Base-by-base conservation (phyloP, 64 coral and sea anemone species). In the Montipora foliosa region DNA sequence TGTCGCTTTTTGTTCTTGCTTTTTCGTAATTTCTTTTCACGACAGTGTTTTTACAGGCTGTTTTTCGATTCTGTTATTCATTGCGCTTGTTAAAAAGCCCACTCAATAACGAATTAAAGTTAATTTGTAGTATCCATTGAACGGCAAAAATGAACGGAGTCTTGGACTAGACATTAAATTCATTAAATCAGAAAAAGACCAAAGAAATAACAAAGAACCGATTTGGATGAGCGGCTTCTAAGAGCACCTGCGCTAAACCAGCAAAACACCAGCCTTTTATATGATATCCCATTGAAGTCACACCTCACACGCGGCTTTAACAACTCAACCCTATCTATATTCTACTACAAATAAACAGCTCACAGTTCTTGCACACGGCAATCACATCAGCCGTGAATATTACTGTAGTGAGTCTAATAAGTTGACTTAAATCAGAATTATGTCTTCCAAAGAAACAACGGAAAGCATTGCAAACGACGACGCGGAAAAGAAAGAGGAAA, bases 181-280 rank as follows among this genome's bases (percentile, higher is more conserved):
- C 53, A 11, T 57, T 57, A 11, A 57, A 71, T 15, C 4, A 21
- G 68, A 9, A 71, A 6, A 24, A 21, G 1, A 37, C 37, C 37
- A 37, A 37, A 17, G 14, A 6, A 71, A 4, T 5, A 24, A 17
- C 15, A 78, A 50, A 5, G 5, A 37, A 46, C 24, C 24, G 5
- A 74, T 60, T 60, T 68, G 44, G 19, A 13, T 71, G 46, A 13
- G 16, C 45, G 17, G 58, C 25, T 82, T 44, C 29, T 82, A 12
- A 10, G 3, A 29, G 59, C 45, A 86, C 82, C 82, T n/a, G 82
- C 82, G 21, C n/a, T 72, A 69, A 24, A 86, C 82, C 82, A 86
- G 82, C 47, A 71, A 86, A 20, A 62, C 82, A 86, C 82, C 82
- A n/a, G 82, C 13, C 16, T 21, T 71, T 71, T 71, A 86, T 86